Percentiles rank a stretch among this genome's conserved stretches.
Conservation (phyloP, 2,797 vertebrate genomes). For the Yasuhikotakia modesta region DNA sequence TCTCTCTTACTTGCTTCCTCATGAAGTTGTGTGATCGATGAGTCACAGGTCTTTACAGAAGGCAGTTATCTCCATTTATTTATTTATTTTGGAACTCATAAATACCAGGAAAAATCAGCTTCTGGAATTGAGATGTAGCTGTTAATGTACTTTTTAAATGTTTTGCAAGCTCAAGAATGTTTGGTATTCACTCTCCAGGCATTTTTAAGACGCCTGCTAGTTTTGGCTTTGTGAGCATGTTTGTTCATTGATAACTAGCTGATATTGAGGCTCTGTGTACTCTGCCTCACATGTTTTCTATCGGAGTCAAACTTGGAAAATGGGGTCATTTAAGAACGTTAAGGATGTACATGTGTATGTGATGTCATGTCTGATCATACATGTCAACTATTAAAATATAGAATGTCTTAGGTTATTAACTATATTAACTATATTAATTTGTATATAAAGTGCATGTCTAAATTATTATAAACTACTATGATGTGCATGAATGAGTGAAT, state of each 20-base stretch:
- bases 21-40: constrained; percentile 49
- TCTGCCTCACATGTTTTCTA: no score
- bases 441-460: neutral
- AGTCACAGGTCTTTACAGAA: constrained; percentile 44
- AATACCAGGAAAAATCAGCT: neutral
- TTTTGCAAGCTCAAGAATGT: constrained; percentile 28
- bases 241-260: constrained; percentile 70
- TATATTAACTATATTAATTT: neutral
- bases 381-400: no score
- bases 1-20: constrained; percentile 57
- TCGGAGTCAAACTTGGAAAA: no score
- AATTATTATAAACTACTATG: neutral
- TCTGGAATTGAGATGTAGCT: neutral
- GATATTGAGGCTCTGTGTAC: neutral
- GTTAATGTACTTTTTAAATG: neutral
- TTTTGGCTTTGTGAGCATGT: constrained; percentile 63
- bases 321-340: no score
- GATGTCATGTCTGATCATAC: no score
- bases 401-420: no score
- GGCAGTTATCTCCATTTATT: neutral
- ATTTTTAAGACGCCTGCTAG: constrained; percentile 26
- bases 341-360: no score
- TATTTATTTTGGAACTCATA: neutral
- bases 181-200: constrained; percentile 21
- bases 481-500: neutral